Evolutionary conservation across 2,888 invertebrate species (phyloP).

Genomic region (Lasioglossum pauxillum): DNA sequence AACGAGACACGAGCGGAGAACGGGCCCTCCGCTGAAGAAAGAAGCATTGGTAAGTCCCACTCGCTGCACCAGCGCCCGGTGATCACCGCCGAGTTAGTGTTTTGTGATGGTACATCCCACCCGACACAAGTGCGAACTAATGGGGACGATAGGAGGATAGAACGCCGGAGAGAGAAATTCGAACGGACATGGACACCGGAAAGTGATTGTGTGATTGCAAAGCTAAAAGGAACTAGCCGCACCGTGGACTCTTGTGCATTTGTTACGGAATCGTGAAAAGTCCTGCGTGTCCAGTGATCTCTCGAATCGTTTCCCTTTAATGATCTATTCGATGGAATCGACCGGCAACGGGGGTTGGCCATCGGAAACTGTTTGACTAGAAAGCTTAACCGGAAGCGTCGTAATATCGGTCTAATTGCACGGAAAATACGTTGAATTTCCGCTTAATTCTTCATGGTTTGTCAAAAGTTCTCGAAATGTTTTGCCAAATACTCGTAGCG

Average conservation of each 20-base stretch:
- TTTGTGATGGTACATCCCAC: slow-evolving; percentile 54
- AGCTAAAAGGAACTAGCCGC: slow-evolving; percentile 55
- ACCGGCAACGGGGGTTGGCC: not conserved
- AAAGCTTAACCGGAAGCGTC: not conserved
- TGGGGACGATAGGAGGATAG: slow-evolving; percentile 15
- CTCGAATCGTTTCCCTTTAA: not conserved
- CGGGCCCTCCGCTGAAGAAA: slow-evolving; percentile 32
- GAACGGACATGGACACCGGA: slow-evolving; percentile 21
- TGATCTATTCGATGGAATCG: not conserved
- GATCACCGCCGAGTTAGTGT: slow-evolving; percentile 54
- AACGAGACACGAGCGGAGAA: not conserved
- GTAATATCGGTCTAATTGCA: not conserved
- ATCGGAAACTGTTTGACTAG: not conserved
- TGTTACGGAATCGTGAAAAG: slow-evolving; percentile 31
- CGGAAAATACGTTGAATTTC: not conserved
- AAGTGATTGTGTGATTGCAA: slow-evolving; percentile 62
- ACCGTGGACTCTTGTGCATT: slow-evolving; percentile 45
- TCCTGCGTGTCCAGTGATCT: slow-evolving; percentile 37
- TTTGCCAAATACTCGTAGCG: not conserved
- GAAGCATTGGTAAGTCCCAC: slow-evolving; percentile 64
- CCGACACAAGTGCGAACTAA: slow-evolving; percentile 52
- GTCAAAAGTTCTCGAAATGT: not conserved
- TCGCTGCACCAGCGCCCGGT: slow-evolving; percentile 25
- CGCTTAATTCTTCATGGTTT: not conserved
- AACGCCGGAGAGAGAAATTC: slow-evolving; percentile 12